Evolutionary conservation across 2,888 invertebrate genomes (phyloP).

Genomic region (Lycophotia porphyrea): DNA sequence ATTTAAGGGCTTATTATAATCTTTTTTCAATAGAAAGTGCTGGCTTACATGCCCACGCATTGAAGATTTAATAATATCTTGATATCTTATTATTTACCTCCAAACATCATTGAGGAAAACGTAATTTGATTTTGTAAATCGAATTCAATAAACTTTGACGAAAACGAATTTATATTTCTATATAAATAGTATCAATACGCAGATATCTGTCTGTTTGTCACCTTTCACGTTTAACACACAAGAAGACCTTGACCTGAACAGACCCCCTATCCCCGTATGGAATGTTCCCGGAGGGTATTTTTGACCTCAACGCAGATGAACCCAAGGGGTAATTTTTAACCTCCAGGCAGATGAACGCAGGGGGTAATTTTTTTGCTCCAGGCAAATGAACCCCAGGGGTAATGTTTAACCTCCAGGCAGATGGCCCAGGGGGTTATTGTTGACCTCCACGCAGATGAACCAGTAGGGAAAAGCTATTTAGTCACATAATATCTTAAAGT

Average conservation of each 20-base stretch:
- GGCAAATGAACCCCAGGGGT: background rate
- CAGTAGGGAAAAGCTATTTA: background rate
- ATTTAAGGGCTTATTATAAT: conserved; percentile 18
- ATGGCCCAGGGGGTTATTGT: too few species aligned
- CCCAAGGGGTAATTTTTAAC: background rate
- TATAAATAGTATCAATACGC: background rate
- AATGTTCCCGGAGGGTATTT: background rate
- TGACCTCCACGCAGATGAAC: background rate
- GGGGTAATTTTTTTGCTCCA: background rate
- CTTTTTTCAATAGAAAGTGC: conserved; percentile 16
- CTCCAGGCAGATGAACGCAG: background rate
- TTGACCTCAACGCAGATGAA: background rate
- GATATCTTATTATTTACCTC: conserved; percentile 7
- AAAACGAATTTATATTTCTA: background rate
- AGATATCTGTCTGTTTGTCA: background rate
- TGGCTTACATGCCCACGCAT: conserved; percentile 22
- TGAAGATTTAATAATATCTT: conserved; percentile 19
- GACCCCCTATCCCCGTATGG: background rate
- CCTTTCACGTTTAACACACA: background rate
- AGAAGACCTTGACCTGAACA: background rate
- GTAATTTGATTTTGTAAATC: conserved; percentile 29
- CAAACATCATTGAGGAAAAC: conserved; percentile 9
- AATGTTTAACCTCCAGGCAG: background rate
- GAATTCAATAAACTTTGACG: conserved; percentile 27
- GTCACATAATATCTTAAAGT: background rate